A percentile compares a stretch with the other conserved stretches of the same genome.
Conservation (phyloP, 2,888 invertebrate species). For the Ophion ellenae region DNA sequence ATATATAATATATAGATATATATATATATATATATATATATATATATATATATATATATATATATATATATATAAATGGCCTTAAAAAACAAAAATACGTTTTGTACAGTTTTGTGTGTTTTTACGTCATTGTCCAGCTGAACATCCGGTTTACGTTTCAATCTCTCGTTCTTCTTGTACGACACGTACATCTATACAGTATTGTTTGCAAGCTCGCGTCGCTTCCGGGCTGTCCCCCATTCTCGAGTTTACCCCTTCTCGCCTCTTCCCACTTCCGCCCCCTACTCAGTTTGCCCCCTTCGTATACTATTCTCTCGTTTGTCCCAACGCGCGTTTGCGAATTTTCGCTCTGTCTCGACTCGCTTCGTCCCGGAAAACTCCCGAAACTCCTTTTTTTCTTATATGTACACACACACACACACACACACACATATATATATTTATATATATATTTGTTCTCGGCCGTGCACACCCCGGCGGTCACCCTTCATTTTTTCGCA, state of each 20-base stretch:
- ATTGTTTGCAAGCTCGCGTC: conserved; percentile 38
- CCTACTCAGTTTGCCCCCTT: neutral
- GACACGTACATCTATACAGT: conserved; percentile 18
- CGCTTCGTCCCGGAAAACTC: conserved; percentile 23
- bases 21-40: too few relatives aligned
- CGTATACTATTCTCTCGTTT: conserved; percentile 22
- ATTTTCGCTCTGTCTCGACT: conserved; percentile 50
- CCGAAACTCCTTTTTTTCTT: conserved; percentile 66
- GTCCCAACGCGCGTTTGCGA: conserved; percentile 31
- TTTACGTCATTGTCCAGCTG: conserved; percentile 46
- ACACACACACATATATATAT: neutral
- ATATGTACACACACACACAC: conserved; percentile 58
- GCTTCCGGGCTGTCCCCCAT: conserved; percentile 46
- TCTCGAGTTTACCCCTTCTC: conserved; percentile 46
- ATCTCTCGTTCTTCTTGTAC: conserved; percentile 32
- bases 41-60: too few relatives aligned
- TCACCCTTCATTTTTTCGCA: conserved; percentile 74
- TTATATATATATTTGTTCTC: conserved; percentile 11
- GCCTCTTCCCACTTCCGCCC: neutral
- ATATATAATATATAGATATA: too few relatives aligned
- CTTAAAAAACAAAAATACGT: neutral
- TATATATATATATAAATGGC: too few relatives aligned
- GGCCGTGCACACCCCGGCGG: conserved; percentile 45
- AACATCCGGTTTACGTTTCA: conserved; percentile 59
- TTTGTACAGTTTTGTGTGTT: neutral